Conservation (phyloP, 1,140 invertebrate species). For the Cyrtorhinus lividipennis region DNA sequence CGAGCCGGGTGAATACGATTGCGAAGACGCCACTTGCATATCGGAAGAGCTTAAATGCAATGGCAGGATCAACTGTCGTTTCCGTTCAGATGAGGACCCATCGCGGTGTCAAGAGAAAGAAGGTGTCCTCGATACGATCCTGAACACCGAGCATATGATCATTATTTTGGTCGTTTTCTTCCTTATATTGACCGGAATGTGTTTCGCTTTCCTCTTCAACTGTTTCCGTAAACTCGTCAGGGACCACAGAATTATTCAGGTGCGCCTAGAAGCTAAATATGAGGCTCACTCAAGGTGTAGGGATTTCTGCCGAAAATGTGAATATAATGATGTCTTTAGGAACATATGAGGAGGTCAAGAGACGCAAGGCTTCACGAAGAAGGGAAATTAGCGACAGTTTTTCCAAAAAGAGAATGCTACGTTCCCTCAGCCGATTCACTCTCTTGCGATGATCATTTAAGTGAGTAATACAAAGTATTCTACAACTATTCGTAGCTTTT, state of each 20-base stretch:
- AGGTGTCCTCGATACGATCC: constrained; percentile 18
- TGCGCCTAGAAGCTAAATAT: constrained; percentile 30
- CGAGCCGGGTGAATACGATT: constrained; percentile 54
- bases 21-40: constrained; percentile 74
- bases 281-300: not conserved
- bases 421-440: not conserved
- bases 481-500: no score
- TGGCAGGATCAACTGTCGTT: constrained; percentile 56
- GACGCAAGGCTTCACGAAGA: constrained; percentile 53
- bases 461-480: no score
- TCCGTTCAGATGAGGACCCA: constrained; percentile 63
- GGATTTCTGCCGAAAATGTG: no score
- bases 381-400: not conserved
- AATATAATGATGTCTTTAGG: constrained; percentile 37
- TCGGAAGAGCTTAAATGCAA: constrained; percentile 54
- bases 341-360: constrained; percentile 61
- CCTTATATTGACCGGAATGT: constrained; percentile 72
- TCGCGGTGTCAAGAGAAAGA: constrained; percentile 31
- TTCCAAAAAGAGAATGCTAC: not conserved
- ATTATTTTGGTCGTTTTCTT: constrained; percentile 82
- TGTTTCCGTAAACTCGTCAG: constrained; percentile 66
- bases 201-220: constrained; percentile 69
- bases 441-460: not conserved
- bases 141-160: constrained; percentile 51
- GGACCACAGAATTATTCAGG: constrained; percentile 71